Conservation (phyloP, 2,888 invertebrate genomes). For the Drosophila colorata region DNA sequence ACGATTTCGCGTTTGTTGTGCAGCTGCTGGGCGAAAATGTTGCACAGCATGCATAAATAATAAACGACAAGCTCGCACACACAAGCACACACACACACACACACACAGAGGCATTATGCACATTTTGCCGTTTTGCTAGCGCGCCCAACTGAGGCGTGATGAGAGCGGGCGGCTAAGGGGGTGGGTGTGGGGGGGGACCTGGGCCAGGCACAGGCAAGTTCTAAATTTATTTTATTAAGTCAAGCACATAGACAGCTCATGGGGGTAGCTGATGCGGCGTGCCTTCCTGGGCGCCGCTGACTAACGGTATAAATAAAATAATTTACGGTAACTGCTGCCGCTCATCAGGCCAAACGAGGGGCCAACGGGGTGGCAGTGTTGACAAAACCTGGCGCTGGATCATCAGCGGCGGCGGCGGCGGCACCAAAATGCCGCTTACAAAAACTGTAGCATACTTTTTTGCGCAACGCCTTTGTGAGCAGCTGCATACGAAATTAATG, state of each 20-base stretch:
- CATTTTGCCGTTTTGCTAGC: constrained; percentile 68
- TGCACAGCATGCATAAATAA: constrained; percentile 79
- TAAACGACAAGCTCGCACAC: constrained; percentile 65
- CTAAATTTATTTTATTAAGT: constrained; percentile 80
- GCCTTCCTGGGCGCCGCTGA: constrained; percentile 26
- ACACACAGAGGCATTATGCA: constrained; percentile 60
- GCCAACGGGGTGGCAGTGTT: constrained; percentile 51
- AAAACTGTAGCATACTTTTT: constrained; percentile 70
- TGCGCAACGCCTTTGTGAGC: constrained; percentile 64
- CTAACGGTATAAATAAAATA: constrained; percentile 75
- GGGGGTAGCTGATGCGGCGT: constrained; percentile 29
- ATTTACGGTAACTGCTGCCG: constrained; percentile 79
- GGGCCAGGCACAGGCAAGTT: constrained; percentile 44
- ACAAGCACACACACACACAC: constrained; percentile 6
- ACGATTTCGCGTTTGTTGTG: constrained; percentile 72
- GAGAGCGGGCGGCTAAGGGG: constrained; percentile 6
- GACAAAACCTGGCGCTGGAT: constrained; percentile 73
- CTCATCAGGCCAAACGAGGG: constrained; percentile 66
- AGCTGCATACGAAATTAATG: constrained; percentile 73
- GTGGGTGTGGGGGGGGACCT: background rate
- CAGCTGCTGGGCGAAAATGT: constrained; percentile 75
- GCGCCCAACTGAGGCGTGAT: constrained; percentile 63
- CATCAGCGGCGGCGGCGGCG: constrained; percentile 61
- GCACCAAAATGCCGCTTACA: constrained; percentile 65
- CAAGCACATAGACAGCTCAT: constrained; percentile 74